A percentile compares a stretch with the other conserved stretches of the same genome.
Evolutionary conservation across 2,888 invertebrate genomes (phyloP).

Genomic region (Desoria tigrina): DNA sequence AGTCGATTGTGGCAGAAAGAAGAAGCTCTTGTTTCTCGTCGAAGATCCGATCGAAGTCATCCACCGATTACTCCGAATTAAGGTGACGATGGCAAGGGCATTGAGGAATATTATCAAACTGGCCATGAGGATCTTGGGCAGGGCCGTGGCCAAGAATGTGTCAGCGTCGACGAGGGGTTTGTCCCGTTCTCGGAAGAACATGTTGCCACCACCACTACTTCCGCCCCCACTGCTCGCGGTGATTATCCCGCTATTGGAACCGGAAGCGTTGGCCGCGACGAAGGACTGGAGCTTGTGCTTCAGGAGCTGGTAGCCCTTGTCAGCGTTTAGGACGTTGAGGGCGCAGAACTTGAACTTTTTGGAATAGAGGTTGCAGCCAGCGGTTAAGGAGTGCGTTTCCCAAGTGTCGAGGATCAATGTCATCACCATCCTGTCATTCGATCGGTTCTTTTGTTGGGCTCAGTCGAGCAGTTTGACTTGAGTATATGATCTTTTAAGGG

Average conservation of each 20-base stretch:
- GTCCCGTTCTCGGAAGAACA: conserved; percentile 51
- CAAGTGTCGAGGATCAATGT: conserved; percentile 50
- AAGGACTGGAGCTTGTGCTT: background rate
- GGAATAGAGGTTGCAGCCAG: conserved; percentile 52
- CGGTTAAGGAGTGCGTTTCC: conserved; percentile 49
- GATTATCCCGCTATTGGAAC: too few relatives aligned
- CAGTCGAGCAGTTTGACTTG: too few relatives aligned
- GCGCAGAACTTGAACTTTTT: conserved; percentile 50
- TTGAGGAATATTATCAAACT: conserved; percentile 49
- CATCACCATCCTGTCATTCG: conserved; percentile 50
- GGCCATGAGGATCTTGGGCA: conserved; percentile 51
- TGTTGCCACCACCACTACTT: conserved; percentile 23
- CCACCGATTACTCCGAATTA: conserved; percentile 47
- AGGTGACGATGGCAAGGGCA: conserved; percentile 43
- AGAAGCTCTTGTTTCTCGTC: conserved; percentile 36
- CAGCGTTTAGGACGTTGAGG: conserved; percentile 46
- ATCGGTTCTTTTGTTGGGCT: too few relatives aligned
- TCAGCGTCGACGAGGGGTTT: conserved; percentile 49
- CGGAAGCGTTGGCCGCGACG: background rate
- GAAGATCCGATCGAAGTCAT: conserved; percentile 27
- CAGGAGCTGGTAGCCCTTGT: conserved; percentile 20
- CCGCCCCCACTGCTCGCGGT: conserved; percentile 16
- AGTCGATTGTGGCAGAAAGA: conserved; percentile 47
- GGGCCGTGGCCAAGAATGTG: conserved; percentile 47
- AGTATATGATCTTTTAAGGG: too few relatives aligned